Percentiles rank a stretch among this genome's conserved stretches.
These are phyloP conservation scores for Corella eumyota DNA, from an alignment of 23 tunicate species.

Conservation along the genomic window DNA sequence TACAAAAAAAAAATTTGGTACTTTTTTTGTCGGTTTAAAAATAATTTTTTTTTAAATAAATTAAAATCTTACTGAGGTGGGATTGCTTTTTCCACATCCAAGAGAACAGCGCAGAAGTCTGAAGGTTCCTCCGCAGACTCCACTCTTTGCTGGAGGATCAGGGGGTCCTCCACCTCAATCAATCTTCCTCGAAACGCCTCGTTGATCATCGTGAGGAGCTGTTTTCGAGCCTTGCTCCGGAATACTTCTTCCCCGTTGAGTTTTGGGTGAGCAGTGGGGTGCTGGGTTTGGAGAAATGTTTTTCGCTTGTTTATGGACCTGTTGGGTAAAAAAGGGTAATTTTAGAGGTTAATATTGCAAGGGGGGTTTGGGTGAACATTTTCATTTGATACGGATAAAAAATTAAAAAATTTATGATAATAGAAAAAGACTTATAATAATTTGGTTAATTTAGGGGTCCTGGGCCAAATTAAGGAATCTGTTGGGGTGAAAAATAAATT, in stretches of 20 bases:
- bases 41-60: too few relatives aligned
- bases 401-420: too few relatives aligned
- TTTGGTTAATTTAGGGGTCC: too few relatives aligned
- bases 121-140: slow-evolving; percentile 21
- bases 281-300: slow-evolving; percentile 3
- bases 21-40: too few relatives aligned
- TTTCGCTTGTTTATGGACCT: slow-evolving; percentile 39
- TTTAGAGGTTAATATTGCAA: too few relatives aligned
- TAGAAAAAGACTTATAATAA: too few relatives aligned
- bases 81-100: slow-evolving; percentile 32
- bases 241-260: slow-evolving; percentile 39
- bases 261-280: slow-evolving; percentile 22
- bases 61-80: slow-evolving; percentile 20
- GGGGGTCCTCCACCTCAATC: slow-evolving; percentile 26
- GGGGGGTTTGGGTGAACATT: too few relatives aligned
- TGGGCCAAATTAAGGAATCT: too few relatives aligned
- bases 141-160: slow-evolving; percentile 32
- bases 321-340: neutral
- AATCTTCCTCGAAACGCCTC: slow-evolving; percentile 40
- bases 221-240: slow-evolving; percentile 10
- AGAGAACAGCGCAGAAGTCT: slow-evolving; percentile 21
- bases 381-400: too few relatives aligned
- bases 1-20: too few relatives aligned
- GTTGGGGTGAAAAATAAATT: too few relatives aligned
- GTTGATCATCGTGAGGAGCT: slow-evolving; percentile 18